A percentile compares a stretch with the other conserved stretches of the same genome.
Evolutionary conservation across 1,140 invertebrate species (phyloP).

Genomic region (Ostrea edulis): DNA sequence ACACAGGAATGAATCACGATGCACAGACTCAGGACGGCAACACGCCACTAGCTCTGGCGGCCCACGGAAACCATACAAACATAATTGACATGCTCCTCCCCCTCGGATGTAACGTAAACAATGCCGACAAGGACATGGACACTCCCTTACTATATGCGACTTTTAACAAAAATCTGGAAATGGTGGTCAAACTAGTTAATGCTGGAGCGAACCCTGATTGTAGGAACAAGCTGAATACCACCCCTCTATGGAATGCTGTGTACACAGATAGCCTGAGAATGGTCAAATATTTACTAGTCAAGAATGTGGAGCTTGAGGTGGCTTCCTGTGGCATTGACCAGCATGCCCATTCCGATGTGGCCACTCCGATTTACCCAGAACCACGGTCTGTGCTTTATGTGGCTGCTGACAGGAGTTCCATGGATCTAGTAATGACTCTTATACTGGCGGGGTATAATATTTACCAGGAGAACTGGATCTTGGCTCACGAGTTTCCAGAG

Average conservation of each 20-base stretch:
- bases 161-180: slow-evolving; percentile 67
- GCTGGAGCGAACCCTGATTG: slow-evolving; percentile 71
- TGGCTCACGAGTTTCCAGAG: slow-evolving; percentile 50
- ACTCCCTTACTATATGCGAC: slow-evolving; percentile 72
- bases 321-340: slow-evolving; percentile 68
- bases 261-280: slow-evolving; percentile 61
- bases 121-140: slow-evolving; percentile 71
- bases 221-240: slow-evolving; percentile 61
- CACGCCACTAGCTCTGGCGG: slow-evolving; percentile 71
- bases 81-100: slow-evolving; percentile 67
- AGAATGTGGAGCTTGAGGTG: slow-evolving; percentile 69
- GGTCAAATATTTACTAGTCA: slow-evolving; percentile 66
- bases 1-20: slow-evolving; percentile 63
- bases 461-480: slow-evolving; percentile 66
- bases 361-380: slow-evolving; percentile 57
- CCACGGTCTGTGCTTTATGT: slow-evolving; percentile 68
- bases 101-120: slow-evolving; percentile 71
- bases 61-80: slow-evolving; percentile 62
- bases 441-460: slow-evolving; percentile 69
- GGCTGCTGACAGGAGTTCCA: slow-evolving; percentile 55
- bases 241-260: slow-evolving; percentile 74
- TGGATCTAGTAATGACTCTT: slow-evolving; percentile 61
- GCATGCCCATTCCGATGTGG: slow-evolving; percentile 61
- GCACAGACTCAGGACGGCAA: slow-evolving; percentile 65
- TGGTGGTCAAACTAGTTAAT: slow-evolving; percentile 62